Conservation (phyloP, 1,140 invertebrate genomes). For the Coboldia fuscipes region DNA sequence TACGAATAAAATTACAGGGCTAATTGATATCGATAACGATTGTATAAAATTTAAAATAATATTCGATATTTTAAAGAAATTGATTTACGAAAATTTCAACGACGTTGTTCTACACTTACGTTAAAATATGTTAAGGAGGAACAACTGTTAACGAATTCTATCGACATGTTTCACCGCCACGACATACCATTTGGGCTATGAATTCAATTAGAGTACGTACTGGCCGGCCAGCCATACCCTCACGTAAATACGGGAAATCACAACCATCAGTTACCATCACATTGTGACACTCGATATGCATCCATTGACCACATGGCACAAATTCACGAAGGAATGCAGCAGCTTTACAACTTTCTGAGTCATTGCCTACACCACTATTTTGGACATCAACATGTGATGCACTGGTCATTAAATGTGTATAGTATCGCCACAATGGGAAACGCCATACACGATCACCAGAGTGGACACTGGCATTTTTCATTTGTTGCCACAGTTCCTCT, state of each 20-base stretch:
- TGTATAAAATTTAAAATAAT: too few relatives aligned
- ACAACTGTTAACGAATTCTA: too few relatives aligned
- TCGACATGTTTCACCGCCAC: too few relatives aligned
- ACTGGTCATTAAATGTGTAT: conserved; percentile 43
- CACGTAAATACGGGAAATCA: conserved; percentile 25
- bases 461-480: conserved; percentile 37
- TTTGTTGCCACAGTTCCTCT: conserved; percentile 32
- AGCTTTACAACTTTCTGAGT: conserved; percentile 64
- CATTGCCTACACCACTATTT: conserved; percentile 44
- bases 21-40: too few relatives aligned
- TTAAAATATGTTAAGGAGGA: too few relatives aligned
- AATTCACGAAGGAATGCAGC: conserved; percentile 80
- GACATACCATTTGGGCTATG: too few relatives aligned
- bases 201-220: conserved; percentile 63
- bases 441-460: conserved; percentile 81
- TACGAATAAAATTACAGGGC: too few relatives aligned
- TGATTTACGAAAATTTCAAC: too few relatives aligned
- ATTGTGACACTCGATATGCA: conserved; percentile 73
- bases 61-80: too few relatives aligned
- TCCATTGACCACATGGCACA: conserved; percentile 49
- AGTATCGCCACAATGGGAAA: conserved; percentile 69
- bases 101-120: too few relatives aligned
- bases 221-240: conserved; percentile 58
- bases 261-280: conserved; percentile 15
- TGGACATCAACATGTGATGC: conserved; percentile 53